Evolutionary conservation across 53 echinoderm and acorn worm genomes (phyloP).

Genomic region (Luidia sarsii): DNA sequence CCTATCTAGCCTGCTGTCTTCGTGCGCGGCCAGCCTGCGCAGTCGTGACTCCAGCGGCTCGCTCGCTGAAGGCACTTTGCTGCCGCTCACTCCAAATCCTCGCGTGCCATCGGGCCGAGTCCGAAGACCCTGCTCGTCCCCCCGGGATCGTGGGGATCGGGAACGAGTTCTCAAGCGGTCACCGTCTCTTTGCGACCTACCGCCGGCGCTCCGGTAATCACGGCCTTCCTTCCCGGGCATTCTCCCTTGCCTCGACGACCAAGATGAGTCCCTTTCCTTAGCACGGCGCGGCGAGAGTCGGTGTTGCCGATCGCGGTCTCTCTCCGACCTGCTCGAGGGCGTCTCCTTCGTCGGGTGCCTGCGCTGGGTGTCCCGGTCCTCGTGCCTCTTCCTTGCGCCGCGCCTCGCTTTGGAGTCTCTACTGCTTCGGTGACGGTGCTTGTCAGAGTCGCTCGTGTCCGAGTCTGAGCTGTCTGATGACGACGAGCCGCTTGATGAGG

Average conservation of each 20-base stretch:
- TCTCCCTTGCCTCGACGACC: conserved; percentile 1
- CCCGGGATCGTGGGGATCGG: conserved; percentile 19
- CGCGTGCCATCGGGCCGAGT: conserved; percentile 50
- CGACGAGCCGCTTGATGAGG: conserved; percentile 34
- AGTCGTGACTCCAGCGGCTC: conserved; percentile 13
- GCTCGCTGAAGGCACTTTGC: conserved; percentile 24
- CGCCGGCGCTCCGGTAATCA: background rate
- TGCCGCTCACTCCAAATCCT: conserved; percentile 30
- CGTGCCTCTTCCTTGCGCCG: background rate
- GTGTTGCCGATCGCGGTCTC: conserved; percentile 23
- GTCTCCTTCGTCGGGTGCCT: conserved; percentile 12
- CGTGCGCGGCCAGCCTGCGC: conserved; percentile 14
- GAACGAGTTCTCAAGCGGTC: conserved; percentile 43
- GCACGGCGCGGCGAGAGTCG: background rate
- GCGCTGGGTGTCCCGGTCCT: conserved; percentile 16
- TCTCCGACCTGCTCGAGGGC: conserved; percentile 17
- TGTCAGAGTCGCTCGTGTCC: conserved; percentile 14
- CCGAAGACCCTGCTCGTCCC: conserved; percentile 10
- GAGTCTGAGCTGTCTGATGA: conserved; percentile 64
- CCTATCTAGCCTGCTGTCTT: background rate
- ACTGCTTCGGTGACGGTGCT: background rate
- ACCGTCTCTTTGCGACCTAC: conserved; percentile 8
- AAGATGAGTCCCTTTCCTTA: background rate
- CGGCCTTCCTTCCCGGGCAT: background rate
- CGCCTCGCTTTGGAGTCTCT: background rate